A percentile compares a stretch with the other conserved stretches of the same genome.
phyloP scores from a whole-genome alignment of 2,888 invertebrate genomes.

The Opisthograptis luteolata region DNA sequence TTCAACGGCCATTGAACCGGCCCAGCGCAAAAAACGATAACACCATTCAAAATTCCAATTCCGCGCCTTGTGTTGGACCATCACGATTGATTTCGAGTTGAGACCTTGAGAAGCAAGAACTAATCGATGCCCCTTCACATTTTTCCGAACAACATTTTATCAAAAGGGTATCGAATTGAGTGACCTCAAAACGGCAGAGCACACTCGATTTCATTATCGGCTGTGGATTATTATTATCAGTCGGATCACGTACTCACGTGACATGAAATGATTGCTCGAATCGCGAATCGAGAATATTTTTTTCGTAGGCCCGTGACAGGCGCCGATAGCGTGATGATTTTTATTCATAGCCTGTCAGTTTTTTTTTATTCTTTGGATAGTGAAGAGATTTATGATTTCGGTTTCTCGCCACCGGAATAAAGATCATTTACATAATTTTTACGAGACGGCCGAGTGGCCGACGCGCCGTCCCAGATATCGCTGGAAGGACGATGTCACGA shows the following conservation, averaged over 20 bases:
- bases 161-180: constrained; percentile 18
- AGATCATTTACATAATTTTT: no score
- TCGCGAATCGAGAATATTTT: constrained; percentile 37
- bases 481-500: no score
- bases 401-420: no score
- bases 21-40: no score
- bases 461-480: no score
- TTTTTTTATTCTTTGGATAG: constrained; percentile 27
- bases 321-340: constrained; percentile 37
- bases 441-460: no score
- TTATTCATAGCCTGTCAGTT: constrained; percentile 32
- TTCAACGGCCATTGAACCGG: no score
- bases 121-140: background rate
- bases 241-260: constrained; percentile 47
- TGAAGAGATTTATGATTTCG: constrained; percentile 20
- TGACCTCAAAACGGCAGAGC: constrained; percentile 27
- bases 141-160: constrained; percentile 9
- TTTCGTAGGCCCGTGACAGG: constrained; percentile 34
- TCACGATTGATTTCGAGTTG: no score
- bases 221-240: constrained; percentile 41
- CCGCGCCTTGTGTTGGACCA: no score
- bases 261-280: constrained; percentile 42
- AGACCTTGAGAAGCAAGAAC: no score
- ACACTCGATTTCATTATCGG: constrained; percentile 30
- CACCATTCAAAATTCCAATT: no score